phyloP scores from a whole-genome alignment of 2,888 invertebrate genomes.

The Magallana nippona region DNA sequence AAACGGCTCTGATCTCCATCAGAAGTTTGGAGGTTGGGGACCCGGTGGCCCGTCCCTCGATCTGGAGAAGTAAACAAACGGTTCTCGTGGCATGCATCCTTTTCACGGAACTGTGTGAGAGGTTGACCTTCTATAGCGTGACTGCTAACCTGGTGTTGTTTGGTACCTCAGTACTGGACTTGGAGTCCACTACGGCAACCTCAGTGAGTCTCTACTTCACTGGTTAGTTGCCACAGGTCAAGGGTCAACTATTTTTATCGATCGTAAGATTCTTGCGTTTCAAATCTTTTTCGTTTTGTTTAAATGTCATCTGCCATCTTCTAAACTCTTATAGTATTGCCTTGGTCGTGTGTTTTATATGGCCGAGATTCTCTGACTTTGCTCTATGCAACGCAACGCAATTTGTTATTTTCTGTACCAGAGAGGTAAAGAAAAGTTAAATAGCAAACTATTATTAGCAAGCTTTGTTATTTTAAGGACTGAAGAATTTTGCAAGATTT shows the following conservation, averaged over 20 bases:
- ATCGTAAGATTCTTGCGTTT: too few relatives aligned
- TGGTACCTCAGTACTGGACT: constrained; percentile 68
- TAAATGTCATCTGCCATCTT: too few relatives aligned
- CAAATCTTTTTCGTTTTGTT: too few relatives aligned
- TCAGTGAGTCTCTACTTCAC: constrained; percentile 69
- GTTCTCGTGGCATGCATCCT: constrained; percentile 64
- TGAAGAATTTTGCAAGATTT: too few relatives aligned
- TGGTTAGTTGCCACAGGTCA: constrained; percentile 58
- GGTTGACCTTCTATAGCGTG: constrained; percentile 75
- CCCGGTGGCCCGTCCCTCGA: neutral
- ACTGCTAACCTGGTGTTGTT: constrained; percentile 73
- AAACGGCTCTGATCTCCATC: neutral
- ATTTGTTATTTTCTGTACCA: too few relatives aligned
- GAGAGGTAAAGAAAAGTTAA: too few relatives aligned
- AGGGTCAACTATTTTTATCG: neutral
- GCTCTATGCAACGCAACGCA: too few relatives aligned
- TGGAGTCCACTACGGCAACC: constrained; percentile 64
- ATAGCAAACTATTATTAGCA: too few relatives aligned
- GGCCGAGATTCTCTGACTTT: too few relatives aligned
- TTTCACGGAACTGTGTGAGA: constrained; percentile 71
- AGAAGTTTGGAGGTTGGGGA: neutral
- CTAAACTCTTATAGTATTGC: too few relatives aligned
- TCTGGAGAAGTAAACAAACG: neutral
- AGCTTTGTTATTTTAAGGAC: too few relatives aligned
- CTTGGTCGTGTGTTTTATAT: too few relatives aligned